Percentiles rank a stretch among this genome's conserved stretches.
phyloP scores from a whole-genome alignment of 1,140 invertebrate species.

The Pogonus chalceus region DNA sequence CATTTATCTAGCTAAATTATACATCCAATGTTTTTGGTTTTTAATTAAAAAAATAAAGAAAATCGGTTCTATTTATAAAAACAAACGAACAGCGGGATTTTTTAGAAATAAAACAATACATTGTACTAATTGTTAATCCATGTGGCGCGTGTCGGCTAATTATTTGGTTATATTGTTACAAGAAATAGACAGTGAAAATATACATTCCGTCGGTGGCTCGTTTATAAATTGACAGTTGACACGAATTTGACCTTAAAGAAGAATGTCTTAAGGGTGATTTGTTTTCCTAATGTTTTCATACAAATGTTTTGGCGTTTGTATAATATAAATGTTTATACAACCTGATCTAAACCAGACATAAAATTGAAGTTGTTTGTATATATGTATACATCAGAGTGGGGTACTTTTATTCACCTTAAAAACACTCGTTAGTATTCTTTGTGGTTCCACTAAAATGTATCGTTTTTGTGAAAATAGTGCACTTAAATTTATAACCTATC shows the following conservation, averaged over 20 bases:
- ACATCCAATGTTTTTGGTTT: neutral
- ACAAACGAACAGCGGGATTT: neutral
- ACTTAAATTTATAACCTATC: neutral
- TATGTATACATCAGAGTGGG: neutral
- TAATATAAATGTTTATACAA: slow-evolving; percentile 6
- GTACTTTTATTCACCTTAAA: neutral
- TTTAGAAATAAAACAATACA: neutral
- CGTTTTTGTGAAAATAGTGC: neutral
- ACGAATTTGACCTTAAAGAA: too few species aligned
- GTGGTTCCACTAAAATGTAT: neutral
- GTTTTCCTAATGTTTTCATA: neutral
- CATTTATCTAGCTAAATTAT: neutral
- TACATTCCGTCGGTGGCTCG: neutral
- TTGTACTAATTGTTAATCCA: neutral
- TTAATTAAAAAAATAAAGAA: neutral
- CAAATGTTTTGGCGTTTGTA: slow-evolving; percentile 5
- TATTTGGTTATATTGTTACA: neutral
- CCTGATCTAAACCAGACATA: slow-evolving; percentile 2
- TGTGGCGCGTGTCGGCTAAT: neutral
- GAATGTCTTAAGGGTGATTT: neutral
- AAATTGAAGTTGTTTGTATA: neutral
- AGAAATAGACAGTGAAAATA: neutral
- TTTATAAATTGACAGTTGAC: too few species aligned
- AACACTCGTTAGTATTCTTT: neutral
- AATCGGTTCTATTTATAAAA: neutral